These are phyloP conservation scores for Gallinago nigripennis DNA, from an alignment of 2,797 vertebrate species.

Conservation along the genomic window DNA sequence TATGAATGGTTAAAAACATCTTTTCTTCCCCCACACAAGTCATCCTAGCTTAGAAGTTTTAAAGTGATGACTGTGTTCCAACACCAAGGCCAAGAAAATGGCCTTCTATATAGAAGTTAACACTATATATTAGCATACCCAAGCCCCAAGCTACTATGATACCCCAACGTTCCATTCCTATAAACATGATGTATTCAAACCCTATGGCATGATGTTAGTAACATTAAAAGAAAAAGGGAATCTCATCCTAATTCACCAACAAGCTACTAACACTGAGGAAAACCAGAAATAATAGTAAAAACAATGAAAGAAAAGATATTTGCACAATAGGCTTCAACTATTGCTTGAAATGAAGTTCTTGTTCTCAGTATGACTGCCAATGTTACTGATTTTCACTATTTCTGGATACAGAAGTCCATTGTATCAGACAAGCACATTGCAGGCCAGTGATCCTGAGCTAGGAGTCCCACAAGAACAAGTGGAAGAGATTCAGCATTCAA, in stretches of 20 bases:
- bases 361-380: neutral
- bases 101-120: neutral
- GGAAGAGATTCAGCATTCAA: neutral
- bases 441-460: neutral
- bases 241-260: neutral
- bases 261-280: neutral
- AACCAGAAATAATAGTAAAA: neutral
- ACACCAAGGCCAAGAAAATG: neutral
- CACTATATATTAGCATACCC: neutral
- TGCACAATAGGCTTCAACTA: neutral
- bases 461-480: neutral
- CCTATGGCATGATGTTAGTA: accelerated
- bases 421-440: neutral
- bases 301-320: neutral
- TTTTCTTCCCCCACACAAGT: neutral
- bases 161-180: neutral
- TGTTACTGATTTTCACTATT: neutral
- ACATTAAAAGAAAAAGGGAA: neutral
- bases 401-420: neutral
- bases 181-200: neutral
- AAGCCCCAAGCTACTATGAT: neutral
- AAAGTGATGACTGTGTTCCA: neutral
- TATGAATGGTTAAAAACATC: neutral
- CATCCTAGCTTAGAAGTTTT: neutral
- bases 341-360: neutral